phyloP scores from a whole-genome alignment of 2,113 vertebrate species.

The Danionella cerebrum region DNA sequence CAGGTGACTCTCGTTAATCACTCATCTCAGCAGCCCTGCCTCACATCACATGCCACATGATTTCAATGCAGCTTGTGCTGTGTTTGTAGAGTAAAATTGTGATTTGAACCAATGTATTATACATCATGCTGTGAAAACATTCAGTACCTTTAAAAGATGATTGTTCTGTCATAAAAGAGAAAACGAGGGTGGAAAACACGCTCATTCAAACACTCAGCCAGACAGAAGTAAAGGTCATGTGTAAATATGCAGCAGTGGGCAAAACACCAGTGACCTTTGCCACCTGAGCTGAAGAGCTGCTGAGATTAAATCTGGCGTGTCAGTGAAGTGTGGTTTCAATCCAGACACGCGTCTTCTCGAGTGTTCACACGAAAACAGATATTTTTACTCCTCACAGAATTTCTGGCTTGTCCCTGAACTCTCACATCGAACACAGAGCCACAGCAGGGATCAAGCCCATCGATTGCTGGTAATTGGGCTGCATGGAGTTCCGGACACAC shows the following conservation, averaged over 20 bases:
- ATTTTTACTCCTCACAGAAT: background rate
- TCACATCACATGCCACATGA: too few species aligned
- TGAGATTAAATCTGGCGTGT: background rate
- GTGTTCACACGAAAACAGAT: background rate
- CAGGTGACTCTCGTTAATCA: too few species aligned
- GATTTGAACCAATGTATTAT: too few species aligned
- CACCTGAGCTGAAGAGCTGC: background rate
- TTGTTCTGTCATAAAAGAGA: background rate
- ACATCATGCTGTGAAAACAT: too few species aligned
- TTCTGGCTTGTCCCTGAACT: background rate
- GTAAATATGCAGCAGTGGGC: background rate
- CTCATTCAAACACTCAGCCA: background rate
- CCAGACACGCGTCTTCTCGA: slow-evolving; percentile 12
- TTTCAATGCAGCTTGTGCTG: too few species aligned
- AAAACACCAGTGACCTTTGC: background rate
- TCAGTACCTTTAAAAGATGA: too few species aligned
- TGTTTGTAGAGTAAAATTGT: too few species aligned
- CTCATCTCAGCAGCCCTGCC: too few species aligned
- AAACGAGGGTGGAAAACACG: background rate
- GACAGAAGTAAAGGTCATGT: background rate
- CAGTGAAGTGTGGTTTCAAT: background rate
- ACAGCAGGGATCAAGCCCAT: background rate
- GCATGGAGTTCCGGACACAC: slow-evolving; percentile 3
- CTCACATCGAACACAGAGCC: background rate
- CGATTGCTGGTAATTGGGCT: slow-evolving; percentile 1